Evolutionary conservation across 2,888 invertebrate species (phyloP).

Genomic region (Tiliacea citrago): DNA sequence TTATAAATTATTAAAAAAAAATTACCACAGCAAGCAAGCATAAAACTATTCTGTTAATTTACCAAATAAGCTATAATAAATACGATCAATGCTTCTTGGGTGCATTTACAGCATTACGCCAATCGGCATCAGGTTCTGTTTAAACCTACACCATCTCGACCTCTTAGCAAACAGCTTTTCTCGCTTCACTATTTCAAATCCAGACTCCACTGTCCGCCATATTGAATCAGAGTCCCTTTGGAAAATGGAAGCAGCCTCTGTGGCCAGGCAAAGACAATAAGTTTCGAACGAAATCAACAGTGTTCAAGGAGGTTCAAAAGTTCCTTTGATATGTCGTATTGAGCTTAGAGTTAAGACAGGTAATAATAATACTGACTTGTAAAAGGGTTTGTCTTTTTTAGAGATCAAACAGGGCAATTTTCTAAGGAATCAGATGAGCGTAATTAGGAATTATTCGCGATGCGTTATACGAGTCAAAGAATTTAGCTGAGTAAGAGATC

Average conservation of each 20-base stretch:
- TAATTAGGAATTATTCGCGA: neutral
- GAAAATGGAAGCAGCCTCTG: conserved; percentile 76
- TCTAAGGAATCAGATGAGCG: neutral
- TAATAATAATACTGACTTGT: conserved; percentile 36
- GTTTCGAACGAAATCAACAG: conserved; percentile 59
- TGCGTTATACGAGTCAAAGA: neutral
- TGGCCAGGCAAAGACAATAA: conserved; percentile 69
- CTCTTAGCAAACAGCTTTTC: neutral
- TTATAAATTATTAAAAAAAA: neutral
- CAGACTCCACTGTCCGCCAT: conserved; percentile 70
- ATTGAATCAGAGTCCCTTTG: conserved; percentile 82
- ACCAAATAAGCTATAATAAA: neutral
- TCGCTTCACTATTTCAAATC: conserved; percentile 21
- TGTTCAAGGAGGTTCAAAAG: conserved; percentile 60
- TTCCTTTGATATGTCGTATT: conserved; percentile 57
- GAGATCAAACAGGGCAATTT: conserved; percentile 22
- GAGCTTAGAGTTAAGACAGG: conserved; percentile 42
- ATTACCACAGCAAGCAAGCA: neutral
- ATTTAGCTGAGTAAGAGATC: neutral
- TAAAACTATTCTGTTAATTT: neutral
- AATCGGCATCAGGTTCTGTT: neutral
- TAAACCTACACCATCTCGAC: neutral
- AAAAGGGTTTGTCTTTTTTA: conserved; percentile 28
- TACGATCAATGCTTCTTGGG: neutral
- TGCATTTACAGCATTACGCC: neutral